Evolutionary conservation across 2,888 invertebrate species (phyloP).

Genomic region (Aphidius colemani): DNA sequence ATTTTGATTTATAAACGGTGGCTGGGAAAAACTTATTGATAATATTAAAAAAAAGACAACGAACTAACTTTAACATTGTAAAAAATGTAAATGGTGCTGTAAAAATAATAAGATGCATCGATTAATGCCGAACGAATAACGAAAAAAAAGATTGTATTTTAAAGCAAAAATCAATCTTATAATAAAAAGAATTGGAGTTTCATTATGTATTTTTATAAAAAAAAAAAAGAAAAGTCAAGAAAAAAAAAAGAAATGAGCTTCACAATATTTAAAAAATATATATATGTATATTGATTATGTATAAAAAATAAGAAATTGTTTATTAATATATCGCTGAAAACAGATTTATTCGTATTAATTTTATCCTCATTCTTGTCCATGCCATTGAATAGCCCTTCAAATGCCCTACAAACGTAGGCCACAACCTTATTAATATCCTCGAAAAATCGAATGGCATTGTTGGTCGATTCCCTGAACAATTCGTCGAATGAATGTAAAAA

Average conservation of each 20-base stretch:
- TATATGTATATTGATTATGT: constrained; percentile 41
- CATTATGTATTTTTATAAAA: constrained; percentile 59
- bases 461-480: too few species aligned
- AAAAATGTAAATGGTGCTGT: not conserved
- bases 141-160: not conserved
- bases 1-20: too few species aligned
- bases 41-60: too few species aligned
- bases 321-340: not conserved
- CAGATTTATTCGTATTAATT: constrained; percentile 5
- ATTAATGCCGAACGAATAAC: constrained; percentile 6
- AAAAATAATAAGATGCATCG: not conserved
- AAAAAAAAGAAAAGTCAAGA: constrained; percentile 48
- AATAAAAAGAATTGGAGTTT: too few species aligned
- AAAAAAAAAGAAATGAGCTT: constrained; percentile 45
- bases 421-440: too few species aligned
- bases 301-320: constrained; percentile 13
- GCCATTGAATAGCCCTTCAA: too few species aligned
- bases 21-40: too few species aligned
- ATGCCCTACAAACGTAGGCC: too few species aligned
- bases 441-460: too few species aligned
- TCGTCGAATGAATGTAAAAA: too few species aligned
- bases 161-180: too few species aligned
- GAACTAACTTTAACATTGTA: not conserved
- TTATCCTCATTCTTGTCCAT: not conserved
- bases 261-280: constrained; percentile 48